These are phyloP conservation scores for Pseudorasbora parva DNA, from an alignment of 2,113 vertebrate species.

Conservation along the genomic window DNA sequence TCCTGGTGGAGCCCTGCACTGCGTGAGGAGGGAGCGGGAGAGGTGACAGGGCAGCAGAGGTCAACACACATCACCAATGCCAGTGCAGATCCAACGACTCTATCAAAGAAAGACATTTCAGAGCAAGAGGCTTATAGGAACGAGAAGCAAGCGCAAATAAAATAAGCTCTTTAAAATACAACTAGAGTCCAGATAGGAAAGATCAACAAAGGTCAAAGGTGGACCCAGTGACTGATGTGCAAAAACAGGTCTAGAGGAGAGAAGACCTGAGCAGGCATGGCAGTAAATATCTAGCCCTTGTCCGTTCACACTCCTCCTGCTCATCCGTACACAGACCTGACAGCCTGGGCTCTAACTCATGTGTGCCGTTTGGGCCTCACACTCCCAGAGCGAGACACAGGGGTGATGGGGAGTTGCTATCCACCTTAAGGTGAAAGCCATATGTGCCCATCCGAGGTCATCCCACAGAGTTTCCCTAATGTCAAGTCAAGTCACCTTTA, in stretches of 20 bases:
- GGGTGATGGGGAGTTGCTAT: constrained; percentile 50
- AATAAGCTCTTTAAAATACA: constrained; percentile 34
- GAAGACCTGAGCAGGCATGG: neutral
- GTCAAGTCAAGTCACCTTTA: neutral
- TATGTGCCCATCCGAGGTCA: constrained; percentile 39
- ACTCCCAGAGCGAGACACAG: constrained; percentile 44
- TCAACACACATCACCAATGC: constrained; percentile 56
- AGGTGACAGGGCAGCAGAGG: constrained; percentile 61
- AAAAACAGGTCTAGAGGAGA: neutral
- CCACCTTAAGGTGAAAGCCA: constrained; percentile 51
- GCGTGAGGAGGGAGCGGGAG: constrained; percentile 55
- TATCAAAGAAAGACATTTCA: neutral
- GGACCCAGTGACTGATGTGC: constrained; percentile 27
- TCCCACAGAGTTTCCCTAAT: neutral
- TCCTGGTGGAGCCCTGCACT: constrained; percentile 57
- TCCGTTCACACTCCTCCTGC: constrained; percentile 35
- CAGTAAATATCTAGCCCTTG: constrained; percentile 50
- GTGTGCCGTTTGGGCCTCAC: constrained; percentile 15
- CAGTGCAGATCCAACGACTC: neutral
- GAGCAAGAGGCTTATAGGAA: neutral
- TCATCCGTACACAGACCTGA: constrained; percentile 45
- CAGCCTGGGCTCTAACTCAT: constrained; percentile 37
- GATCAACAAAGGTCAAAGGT: constrained; percentile 23
- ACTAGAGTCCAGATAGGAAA: constrained; percentile 22
- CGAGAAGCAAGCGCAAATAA: neutral